Evolutionary conservation across 2,113 vertebrate genomes (phyloP), one percentile per base, ranked within the genome.

Genomic region (Nettapus auritus): DNA sequence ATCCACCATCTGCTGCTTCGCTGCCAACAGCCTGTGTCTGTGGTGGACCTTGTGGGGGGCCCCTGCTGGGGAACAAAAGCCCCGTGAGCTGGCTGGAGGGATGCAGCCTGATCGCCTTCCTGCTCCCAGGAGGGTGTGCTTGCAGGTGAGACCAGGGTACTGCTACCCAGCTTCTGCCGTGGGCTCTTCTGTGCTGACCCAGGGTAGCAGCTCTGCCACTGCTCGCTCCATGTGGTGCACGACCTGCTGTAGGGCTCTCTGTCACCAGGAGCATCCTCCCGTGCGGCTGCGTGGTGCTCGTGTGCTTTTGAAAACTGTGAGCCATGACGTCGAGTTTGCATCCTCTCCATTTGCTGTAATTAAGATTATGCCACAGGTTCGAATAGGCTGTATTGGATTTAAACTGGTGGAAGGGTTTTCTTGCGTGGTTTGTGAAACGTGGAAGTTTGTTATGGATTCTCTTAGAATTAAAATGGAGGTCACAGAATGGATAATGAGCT

Each of bases 251-350:
- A 0, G 4, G 19, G 25, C 25, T 57, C 19, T 38, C 36, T 44
- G 42, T 44, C 42, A 44, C 42, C 42, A 44, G 42, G 42, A 44
- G 42, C 15, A 1, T 34, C 77, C 33, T 86, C 17, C 10, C 48
- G 7, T 0, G 0, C 29, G 42, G 40, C 26, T 88, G 9, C 19
- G 0, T 11, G 3, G 46, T 56, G 2, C 33, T 48, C 57, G 4
- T n/a, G 8, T 56, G 44, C 9, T 1, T 67, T 3, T 8, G 22
- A 18, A 67, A 60, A 7, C 46, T 38, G 17, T 63, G 56, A 28
- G 21, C 48, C 67, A 4, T 50, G 4, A 2, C 34, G 25, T 44
- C 69, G n/a, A 70, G n/a, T 36, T 52, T 90, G 59, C 2, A 0
- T 84, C 86, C 29, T 73, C 11, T 59, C 34, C 93, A 18, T 46